These are phyloP conservation scores for Delia radicum DNA, from an alignment of 1,140 invertebrate species.

Conservation along the genomic window DNA sequence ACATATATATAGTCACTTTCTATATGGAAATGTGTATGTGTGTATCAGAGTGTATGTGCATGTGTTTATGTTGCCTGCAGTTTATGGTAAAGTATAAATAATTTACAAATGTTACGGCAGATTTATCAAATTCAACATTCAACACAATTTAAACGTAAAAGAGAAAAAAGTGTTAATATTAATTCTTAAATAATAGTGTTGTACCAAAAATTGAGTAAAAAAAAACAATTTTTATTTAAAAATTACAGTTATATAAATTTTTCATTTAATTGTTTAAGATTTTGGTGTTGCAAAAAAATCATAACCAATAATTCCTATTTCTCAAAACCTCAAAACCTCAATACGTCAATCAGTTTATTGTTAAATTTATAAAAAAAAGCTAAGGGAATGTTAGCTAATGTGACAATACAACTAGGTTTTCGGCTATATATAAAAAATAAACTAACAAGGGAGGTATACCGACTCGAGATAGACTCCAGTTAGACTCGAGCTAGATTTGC, in stretches of 20 bases:
- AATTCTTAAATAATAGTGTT: background rate
- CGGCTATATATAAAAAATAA: no score
- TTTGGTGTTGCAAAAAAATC: no score
- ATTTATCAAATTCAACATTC: slow-evolving; percentile 2
- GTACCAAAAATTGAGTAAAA: no score
- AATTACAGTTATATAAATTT: no score
- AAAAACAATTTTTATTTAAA: no score
- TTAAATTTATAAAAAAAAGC: background rate
- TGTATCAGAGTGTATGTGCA: background rate
- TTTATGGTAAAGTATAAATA: background rate
- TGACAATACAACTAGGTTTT: no score
- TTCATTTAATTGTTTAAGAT: no score
- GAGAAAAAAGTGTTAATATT: background rate
- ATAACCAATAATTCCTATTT: background rate
- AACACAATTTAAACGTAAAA: background rate
- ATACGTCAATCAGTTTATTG: background rate
- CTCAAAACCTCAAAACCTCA: slow-evolving; percentile 4
- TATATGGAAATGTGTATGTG: no score
- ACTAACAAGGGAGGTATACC: no score
- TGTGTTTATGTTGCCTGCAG: background rate
- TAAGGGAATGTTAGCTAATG: no score
- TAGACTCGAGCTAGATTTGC: no score
- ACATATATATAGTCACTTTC: background rate
- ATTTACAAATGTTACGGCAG: background rate
- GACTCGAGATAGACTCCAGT: no score